Base-by-base conservation (phyloP, 2,888 invertebrate species). In the Eremobia ochroleuca region DNA sequence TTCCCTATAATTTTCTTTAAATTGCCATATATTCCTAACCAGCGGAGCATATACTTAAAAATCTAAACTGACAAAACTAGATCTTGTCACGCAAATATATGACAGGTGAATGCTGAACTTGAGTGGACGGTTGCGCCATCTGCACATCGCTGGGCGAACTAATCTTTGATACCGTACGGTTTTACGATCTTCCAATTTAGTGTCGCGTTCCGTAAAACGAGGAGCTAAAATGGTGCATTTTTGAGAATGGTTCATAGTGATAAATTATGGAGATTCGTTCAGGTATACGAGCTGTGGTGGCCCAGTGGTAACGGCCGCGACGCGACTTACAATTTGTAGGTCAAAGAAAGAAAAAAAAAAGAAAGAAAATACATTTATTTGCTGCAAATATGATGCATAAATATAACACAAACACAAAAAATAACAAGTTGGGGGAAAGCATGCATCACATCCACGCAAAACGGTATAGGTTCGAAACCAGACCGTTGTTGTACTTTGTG, bases 161-260 rank as follows among this genome's bases (percentile, higher is more conserved):
- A 96, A 96, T 96, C 90, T 90, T 88, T 85, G 89, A 87, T 94
- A 95, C 95, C 93, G 95, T 94, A 95, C 94, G 92, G 94, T 94
- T 94, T 93, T 93, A 91, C 94, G 94, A 95, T 94, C 93, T 94
- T 94, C 93, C 94, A 95, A 95, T 95, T 95, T 94, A 89, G 92
- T 91, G 89, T 85, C 91, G 84, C 91, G 93, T 93, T 94, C 94
- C 93, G 90, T 91, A 86, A 81, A 88, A 91, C 93, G 91, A 87
- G 85, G 83, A 75, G 79, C 80, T 90, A 89, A 89, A 90, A 89
- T 87, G 87, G 11, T 67, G 77, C 74, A 62, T 66, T 67, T 55
- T 73, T 11, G 34, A 18, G 49, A 46, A 58, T 18, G 40, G 11
- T 25, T 61, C 34, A 11, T 11, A 61, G 11, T 34, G 34, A 34